Evolutionary conservation across 2,888 invertebrate species (phyloP), one percentile per base, ranked within the genome.

Genomic region (Dolomedes plantarius): DNA sequence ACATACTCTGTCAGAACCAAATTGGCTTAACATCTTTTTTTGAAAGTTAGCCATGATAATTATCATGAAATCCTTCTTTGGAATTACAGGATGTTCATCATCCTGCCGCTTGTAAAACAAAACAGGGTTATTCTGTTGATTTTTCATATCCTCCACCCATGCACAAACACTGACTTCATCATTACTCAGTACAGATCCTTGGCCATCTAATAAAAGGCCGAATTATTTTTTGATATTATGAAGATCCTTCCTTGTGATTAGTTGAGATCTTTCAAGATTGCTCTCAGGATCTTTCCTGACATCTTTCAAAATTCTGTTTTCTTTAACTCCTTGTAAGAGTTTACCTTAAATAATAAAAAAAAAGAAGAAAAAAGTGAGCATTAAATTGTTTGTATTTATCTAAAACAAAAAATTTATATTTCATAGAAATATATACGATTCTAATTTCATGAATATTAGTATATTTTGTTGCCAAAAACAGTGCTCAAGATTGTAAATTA

Each of bases 21-120:
- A 67, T 16, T 19, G 16, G n/a, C n/a, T 16, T 13, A 65, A 67
- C 1, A 72, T 50, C n/a, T 29, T 41, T n/a, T 72, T 72, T 29
- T 50, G 72, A 50, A 72, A 72, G 9, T 72, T 23, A n/a, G 72
- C 72, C 72, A 50, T 72, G 9, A 72, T 5, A 1, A 46, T 50
- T n/a, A 72, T 5, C 31, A 72, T 31, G 50, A 72, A 72, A 31
- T 72, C 72, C n/a, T n/a, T n/a, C 9, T 29, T 28, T 3, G 50
- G 7, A 29, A 56, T 28, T 9, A 7, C 5, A 28, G 46, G 11
- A 11, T 72, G 46, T 6, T 9, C 0, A 27, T 72, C 50, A 11
- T 50, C 72, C 46, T 72, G 56, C 16, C 72, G 29, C 50, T 56
- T 72, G 29, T 73, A 73, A 9, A 50, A 32, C 0, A 72, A 16